Percentiles rank a stretch among this genome's conserved stretches.
Conservation (phyloP, 2,888 invertebrate genomes). For the Heliconius charithonia region DNA sequence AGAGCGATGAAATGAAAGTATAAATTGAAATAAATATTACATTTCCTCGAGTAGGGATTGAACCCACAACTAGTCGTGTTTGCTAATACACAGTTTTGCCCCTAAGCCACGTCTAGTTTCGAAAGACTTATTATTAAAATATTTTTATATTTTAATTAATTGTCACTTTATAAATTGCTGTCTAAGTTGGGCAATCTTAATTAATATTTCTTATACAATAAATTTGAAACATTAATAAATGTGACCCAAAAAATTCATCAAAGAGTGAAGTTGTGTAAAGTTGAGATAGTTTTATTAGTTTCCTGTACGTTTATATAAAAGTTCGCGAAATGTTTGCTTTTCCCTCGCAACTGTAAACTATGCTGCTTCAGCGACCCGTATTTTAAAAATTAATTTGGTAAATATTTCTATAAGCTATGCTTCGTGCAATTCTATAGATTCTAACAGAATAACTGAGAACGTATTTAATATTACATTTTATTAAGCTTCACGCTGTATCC, state of each 20-base stretch:
- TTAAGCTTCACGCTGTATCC: no score
- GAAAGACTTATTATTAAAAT: no score
- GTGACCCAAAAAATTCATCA: conserved; percentile 36
- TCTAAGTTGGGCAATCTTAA: neutral
- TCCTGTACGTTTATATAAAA: conserved; percentile 40
- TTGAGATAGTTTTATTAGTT: conserved; percentile 39
- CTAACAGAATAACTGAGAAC: neutral
- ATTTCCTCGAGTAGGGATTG: no score
- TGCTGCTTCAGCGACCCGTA: conserved; percentile 21
- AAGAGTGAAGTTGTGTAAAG: conserved; percentile 31
- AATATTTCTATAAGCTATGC: conserved; percentile 13
- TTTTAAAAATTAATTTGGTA: conserved; percentile 26
- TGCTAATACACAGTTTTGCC: no score
- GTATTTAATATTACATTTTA: neutral
- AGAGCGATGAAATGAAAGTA: no score
- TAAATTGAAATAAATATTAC: no score
- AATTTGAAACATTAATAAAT: conserved; percentile 17
- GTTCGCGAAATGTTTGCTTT: conserved; percentile 36
- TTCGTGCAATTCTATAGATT: neutral
- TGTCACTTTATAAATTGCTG: neutral
- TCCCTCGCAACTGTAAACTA: conserved; percentile 38
- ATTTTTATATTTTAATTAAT: neutral
- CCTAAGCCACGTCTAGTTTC: no score
- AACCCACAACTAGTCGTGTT: no score
- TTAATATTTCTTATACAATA: neutral